phyloP scores from a whole-genome alignment of 2,888 invertebrate species.

The Chrysotoxum bicinctum region DNA sequence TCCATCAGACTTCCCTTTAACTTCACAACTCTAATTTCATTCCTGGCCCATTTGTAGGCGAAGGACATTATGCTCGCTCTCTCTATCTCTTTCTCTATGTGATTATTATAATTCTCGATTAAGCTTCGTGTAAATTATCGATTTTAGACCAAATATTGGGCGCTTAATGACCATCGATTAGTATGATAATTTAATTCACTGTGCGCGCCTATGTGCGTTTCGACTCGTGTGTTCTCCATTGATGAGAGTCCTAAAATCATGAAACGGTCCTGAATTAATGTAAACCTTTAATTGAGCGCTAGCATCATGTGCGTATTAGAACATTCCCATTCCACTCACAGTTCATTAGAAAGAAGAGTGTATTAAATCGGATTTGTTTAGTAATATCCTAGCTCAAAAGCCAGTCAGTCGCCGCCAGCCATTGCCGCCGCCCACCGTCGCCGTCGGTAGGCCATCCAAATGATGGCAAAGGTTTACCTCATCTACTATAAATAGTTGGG shows the following conservation, averaged over 20 bases:
- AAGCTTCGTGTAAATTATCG: conserved; percentile 70
- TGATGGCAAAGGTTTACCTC: conserved; percentile 26
- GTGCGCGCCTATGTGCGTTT: not conserved
- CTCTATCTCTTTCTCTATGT: conserved; percentile 13
- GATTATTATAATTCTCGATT: conserved; percentile 72
- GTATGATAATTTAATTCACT: conserved; percentile 71
- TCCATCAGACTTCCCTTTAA: conserved; percentile 25
- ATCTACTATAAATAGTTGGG: conserved; percentile 12
- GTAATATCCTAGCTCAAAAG: conserved; percentile 15
- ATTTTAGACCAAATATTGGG: conserved; percentile 69
- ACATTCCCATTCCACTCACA: not conserved
- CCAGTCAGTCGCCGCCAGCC: not conserved
- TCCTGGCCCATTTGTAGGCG: conserved; percentile 39
- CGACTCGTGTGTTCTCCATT: conserved; percentile 3
- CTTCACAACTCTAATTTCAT: conserved; percentile 33
- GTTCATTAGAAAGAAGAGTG: conserved; percentile 7
- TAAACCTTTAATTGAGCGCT: conserved; percentile 68
- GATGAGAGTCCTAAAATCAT: conserved; percentile 38
- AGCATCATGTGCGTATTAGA: conserved; percentile 26
- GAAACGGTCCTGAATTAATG: conserved; percentile 50
- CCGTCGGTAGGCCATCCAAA: conserved; percentile 9
- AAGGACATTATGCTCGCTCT: conserved; percentile 32
- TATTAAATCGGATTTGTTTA: conserved; percentile 16
- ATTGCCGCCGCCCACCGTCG: not conserved
- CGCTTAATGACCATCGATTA: conserved; percentile 70